Base-by-base conservation (phyloP, 2,888 invertebrate genomes). In the Mimumesa dahlbomi region DNA sequence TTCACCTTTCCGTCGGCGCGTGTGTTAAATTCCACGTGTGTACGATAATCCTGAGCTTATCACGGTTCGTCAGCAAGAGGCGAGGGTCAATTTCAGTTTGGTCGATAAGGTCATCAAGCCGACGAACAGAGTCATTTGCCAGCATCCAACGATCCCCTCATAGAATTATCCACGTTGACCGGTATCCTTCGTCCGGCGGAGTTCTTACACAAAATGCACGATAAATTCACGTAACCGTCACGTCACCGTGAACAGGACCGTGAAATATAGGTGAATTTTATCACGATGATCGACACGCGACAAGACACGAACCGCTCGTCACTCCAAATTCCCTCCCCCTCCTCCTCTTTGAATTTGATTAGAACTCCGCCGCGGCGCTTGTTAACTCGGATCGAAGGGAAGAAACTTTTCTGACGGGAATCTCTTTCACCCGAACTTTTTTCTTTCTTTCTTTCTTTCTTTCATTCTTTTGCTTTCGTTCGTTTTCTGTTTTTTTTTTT, bases 31-130 rank as follows among this genome's bases (percentile, higher is more conserved):
- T n/a, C n/a, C n/a, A n/a, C n/a, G n/a, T 49, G 54, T 45, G 61
- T 71, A 66, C 76, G 71, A 71, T 74, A 77, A 77, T 77, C 73
- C 54, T n/a, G 66, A 74, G 67, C 76, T 76, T 74, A 76, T 67
- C 77, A 70, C 66, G 63, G 70, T 66, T 70, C 61, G 76, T 70
- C 61, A 46, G 52, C 59, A 59, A 59, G 66, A 75, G 77, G 50
- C 80, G 70, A 50, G 71, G 64, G 79, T 81, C 70, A 84, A 82
- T 74, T 82, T 80, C 59, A 72, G 59, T 31, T 73, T 76, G 65
- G 82, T 82, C 75, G 84, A 83, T 79, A 82, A 78, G 58, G 84
- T 83, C 75, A 84, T 80, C 71, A 59, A 64, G 65, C 49, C 52
- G 36, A 42, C 31, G 43, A 45, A 34, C 68, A 46, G 40, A 69